Base-by-base conservation (phyloP, 2,888 invertebrate genomes). In the Aphodius sticticus region DNA sequence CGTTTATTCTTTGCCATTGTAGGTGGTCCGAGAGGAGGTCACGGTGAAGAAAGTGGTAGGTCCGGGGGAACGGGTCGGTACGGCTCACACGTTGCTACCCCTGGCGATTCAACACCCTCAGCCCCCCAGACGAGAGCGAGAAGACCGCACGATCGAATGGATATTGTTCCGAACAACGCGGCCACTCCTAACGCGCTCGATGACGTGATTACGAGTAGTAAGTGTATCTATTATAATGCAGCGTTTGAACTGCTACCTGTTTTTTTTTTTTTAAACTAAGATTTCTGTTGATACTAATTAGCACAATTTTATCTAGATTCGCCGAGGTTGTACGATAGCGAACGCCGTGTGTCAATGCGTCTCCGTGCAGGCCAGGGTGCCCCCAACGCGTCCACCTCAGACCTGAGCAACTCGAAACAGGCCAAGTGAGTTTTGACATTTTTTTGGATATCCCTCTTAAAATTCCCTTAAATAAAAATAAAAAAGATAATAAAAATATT, bases 1-100 rank as follows among this genome's bases (percentile, higher is more conserved):
- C 9, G 35, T 37, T 69, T 69, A 75, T 16, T 70, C 6, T 37
- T 80, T 70, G 26, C 36, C 26, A 37, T 71, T 76, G 6, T 70
- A 90, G 90, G 90, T 81, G 90, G 90, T 79, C 88, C 90, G 74
- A 87, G 90, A 84, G 90, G 90, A 77, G 89, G 88, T 70, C 90
- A 90, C 80, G 88, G 88, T 75, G 90, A 90, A 82, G 91, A 90
- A 78, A 88, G 88, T 82, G 89, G 87, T 70, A 86, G 88, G 80
- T 83, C 85, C 70, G 84, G 85, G 77, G 85, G 84, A 77, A 53
- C 53, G 12, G 53, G 53, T 53, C 85, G 86, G 75, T 89, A 87
- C 81, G 87, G 85, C 70, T 86, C 87, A 76, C 88, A 88, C 77
- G 88, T 85, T 6, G 87, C 87, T 37, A 87, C 87, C 37, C 86